Base-by-base conservation (phyloP, 1,140 invertebrate genomes). In the Drosophila lacertosa region DNA sequence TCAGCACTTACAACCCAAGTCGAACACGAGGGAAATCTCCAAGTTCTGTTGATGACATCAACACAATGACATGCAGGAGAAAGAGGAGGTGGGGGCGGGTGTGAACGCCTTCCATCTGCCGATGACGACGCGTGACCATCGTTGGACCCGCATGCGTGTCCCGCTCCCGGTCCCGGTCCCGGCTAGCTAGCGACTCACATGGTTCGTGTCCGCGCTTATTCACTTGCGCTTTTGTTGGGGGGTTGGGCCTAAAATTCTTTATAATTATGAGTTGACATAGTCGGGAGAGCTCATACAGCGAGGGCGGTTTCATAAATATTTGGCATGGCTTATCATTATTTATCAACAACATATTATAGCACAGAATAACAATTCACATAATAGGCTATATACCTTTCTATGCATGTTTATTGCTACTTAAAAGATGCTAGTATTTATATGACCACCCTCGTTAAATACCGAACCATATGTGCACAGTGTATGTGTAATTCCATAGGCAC, bases 131-230 rank as follows among this genome's bases (percentile, higher is more conserved):
- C 62, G 54, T 71, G 62, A 59, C 68, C 51, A 66, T 24, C n/a
- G 44, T 45, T 51, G 11, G 16, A 35, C 70, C 77, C 71, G 70
- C 71, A 74, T 79, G 76, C 70, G 77, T 68, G 13, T 72, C 68
- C 72, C 67, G 42, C 37, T 62, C 44, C 16, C 24, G 16, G 39
- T 47, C 68, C 72, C 67, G 42, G 33, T 62, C 44, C 16, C 24
- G 16, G 39, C n/a, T 47, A 39, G 40, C 26, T 15, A 5, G 24
- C 22, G 26, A 33, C 44, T 55, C 53, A 44, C 37, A 29, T 29
- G 80, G 76, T 80, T 77, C 68, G 77, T 77, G 80, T 84, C 77
- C 53, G 48, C 29, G 81, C 77, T 84, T 81, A 81, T 74, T 84
- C 81, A 86, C 82, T 86, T 88, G 59, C 81, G 77, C 74, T 86